Conservation (phyloP, 2,113 vertebrate genomes). For the Narcine bancroftii region DNA sequence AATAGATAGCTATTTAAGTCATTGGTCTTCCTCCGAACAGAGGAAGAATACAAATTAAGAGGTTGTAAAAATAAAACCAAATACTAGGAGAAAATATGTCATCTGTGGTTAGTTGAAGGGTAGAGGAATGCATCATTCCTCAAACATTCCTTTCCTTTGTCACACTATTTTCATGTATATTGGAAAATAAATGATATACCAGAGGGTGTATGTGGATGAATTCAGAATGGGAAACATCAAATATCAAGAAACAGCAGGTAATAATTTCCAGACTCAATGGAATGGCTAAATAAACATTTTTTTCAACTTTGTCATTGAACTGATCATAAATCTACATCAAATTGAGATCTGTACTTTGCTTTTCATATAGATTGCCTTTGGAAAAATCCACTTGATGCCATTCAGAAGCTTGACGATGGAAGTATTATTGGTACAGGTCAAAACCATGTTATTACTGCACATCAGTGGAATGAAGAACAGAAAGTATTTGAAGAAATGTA, state of each 20-base stretch:
- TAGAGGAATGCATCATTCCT: neutral
- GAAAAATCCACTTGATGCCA: conserved; percentile 53
- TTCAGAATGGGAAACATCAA: too few relatives aligned
- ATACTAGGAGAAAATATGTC: neutral
- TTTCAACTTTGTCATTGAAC: neutral
- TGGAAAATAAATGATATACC: too few relatives aligned
- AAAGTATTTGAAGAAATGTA: conserved; percentile 48
- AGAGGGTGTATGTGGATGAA: too few relatives aligned
- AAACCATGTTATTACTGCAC: conserved; percentile 57
- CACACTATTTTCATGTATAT: neutral
- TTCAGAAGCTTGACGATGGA: conserved; percentile 51
- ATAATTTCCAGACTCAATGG: too few relatives aligned
- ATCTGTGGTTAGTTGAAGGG: neutral
- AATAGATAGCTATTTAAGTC: neutral
- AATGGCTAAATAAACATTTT: neutral
- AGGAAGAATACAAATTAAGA: neutral
- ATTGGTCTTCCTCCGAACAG: neutral
- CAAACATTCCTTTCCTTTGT: neutral
- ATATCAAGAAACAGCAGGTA: too few relatives aligned
- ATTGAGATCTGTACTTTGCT: neutral
- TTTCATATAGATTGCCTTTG: conserved; percentile 50
- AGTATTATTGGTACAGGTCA: conserved; percentile 56
- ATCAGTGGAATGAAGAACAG: conserved; percentile 52
- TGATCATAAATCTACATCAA: too few relatives aligned
- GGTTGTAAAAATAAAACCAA: neutral